Evolutionary conservation across 1,140 invertebrate species (phyloP).

Genomic region (Teleopsis dalmanni): DNA sequence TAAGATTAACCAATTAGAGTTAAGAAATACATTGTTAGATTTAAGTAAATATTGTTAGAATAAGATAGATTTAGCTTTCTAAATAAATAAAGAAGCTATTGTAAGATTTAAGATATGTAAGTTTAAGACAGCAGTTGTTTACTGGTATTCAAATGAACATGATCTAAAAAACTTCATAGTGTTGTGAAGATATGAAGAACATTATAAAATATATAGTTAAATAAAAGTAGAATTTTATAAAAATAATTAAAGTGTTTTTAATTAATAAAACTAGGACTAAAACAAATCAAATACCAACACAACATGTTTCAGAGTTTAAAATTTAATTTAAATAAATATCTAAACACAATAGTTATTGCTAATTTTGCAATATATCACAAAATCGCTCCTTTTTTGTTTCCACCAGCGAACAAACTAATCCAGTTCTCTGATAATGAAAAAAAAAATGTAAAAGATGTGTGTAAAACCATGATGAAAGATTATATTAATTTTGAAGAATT

Average conservation of each 20-base stretch:
- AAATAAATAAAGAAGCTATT: too few species aligned
- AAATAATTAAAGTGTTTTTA: conserved; percentile 8
- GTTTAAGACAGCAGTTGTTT: too few species aligned
- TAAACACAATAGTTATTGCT: background rate
- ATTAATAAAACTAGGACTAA: background rate
- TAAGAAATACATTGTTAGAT: too few species aligned
- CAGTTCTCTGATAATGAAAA: conserved; percentile 8
- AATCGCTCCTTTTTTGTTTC: conserved; percentile 11
- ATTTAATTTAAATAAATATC: background rate
- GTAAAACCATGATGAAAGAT: background rate
- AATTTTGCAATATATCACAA: conserved; percentile 11
- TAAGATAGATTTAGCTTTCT: too few species aligned
- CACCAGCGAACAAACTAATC: conserved; percentile 9
- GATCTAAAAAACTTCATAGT: too few species aligned
- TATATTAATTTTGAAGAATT: background rate
- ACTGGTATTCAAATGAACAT: too few species aligned
- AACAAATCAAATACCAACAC: background rate
- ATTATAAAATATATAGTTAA: too few species aligned
- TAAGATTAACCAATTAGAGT: too few species aligned
- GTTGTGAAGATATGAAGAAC: too few species aligned
- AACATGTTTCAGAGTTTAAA: background rate
- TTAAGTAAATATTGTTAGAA: too few species aligned
- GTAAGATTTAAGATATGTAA: too few species aligned
- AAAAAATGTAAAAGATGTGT: background rate
- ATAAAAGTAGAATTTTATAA: too few species aligned